Percentiles rank a stretch among this genome's conserved stretches.
These are phyloP conservation scores for Tridacna crocea DNA, from an alignment of 2,888 invertebrate species.

Conservation along the genomic window DNA sequence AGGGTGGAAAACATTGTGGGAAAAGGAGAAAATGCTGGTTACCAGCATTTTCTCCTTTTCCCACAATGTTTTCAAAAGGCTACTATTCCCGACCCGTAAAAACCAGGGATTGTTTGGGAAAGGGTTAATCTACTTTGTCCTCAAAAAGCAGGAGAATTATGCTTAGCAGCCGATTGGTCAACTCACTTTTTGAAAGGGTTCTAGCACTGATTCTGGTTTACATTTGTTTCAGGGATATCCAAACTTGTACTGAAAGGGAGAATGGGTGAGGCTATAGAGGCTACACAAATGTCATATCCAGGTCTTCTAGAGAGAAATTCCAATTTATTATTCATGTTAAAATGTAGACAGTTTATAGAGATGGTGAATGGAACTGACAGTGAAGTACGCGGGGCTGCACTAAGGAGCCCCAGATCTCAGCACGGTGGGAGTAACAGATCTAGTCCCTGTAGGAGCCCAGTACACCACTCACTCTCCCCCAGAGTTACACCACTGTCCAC, in stretches of 20 bases:
- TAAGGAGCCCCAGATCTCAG: constrained; percentile 81
- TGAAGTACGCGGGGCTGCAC: constrained; percentile 87
- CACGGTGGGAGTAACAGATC: constrained; percentile 80
- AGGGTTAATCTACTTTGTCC: no score
- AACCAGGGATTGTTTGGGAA: no score
- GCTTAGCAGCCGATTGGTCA: no score
- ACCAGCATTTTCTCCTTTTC: no score
- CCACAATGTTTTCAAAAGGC: no score
- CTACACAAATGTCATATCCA: constrained; percentile 95
- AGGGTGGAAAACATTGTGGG: no score
- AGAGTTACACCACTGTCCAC: constrained; percentile 57
- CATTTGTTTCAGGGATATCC: constrained; percentile 91
- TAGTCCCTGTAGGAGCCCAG: constrained; percentile 82
- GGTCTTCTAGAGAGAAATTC: constrained; percentile 95
- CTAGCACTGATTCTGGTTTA: background rate
- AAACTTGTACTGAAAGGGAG: constrained; percentile 95
- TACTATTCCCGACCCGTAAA: no score
- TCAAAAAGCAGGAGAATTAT: no score
- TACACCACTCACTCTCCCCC: constrained; percentile 73
- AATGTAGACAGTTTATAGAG: constrained; percentile 99
- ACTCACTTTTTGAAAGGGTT: no score
- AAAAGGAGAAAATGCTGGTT: no score
- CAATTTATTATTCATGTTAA: constrained; percentile 96
- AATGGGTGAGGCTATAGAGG: constrained; percentile 97
- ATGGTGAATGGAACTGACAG: constrained; percentile 89